Conservation (phyloP, 2,113 vertebrate genomes). For the Sorex fumeus region DNA sequence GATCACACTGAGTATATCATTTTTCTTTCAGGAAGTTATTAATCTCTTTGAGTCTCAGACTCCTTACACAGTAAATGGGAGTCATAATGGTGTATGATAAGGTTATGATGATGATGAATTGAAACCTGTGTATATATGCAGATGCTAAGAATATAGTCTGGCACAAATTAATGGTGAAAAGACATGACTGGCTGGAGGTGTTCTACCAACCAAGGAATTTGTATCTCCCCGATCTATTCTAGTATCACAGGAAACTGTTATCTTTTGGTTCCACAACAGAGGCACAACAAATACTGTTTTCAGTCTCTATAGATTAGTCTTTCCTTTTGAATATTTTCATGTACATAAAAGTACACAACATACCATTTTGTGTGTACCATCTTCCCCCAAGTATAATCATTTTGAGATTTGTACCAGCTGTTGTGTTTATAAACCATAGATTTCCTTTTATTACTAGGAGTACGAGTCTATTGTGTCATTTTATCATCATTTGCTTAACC, state of each 20-base stretch:
- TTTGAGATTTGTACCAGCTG: neutral
- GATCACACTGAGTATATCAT: neutral
- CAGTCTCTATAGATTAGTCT: neutral
- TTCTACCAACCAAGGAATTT: neutral
- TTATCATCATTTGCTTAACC: neutral
- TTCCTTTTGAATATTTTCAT: neutral
- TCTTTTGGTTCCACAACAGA: neutral
- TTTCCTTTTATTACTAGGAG: neutral
- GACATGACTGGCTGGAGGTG: neutral
- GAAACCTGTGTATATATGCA: neutral
- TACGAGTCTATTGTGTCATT: neutral
- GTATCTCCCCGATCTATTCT: neutral
- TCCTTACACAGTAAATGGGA: neutral
- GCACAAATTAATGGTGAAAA: neutral
- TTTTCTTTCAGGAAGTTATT: constrained; percentile 29
- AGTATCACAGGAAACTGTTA: neutral
- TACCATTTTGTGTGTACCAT: neutral
- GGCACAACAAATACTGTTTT: neutral
- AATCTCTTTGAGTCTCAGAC: neutral
- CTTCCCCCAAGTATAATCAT: neutral
- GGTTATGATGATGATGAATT: neutral
- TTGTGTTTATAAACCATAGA: neutral
- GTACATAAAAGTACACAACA: neutral
- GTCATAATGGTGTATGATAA: neutral
- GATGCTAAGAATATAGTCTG: neutral